phyloP scores from a whole-genome alignment of 2,888 invertebrate species.

The Drosophila ochracea region DNA sequence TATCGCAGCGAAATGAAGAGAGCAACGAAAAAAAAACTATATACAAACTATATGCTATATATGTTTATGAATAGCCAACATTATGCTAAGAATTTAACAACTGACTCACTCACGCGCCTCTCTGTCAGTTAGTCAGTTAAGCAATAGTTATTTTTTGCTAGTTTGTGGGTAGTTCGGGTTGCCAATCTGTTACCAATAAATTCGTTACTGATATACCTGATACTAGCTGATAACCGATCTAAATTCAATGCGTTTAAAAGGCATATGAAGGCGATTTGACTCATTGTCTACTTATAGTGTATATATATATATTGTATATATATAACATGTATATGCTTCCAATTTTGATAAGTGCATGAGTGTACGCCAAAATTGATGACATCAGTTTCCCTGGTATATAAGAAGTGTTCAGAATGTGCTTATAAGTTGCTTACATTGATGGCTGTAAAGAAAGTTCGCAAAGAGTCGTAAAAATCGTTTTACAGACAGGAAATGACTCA shows the following conservation, averaged over 20 bases:
- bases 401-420: slow-evolving; percentile 1
- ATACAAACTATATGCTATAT: slow-evolving; percentile 1
- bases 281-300: slow-evolving; percentile 51
- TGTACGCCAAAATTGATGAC: slow-evolving; percentile 49
- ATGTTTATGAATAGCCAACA: not conserved
- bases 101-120: slow-evolving; percentile 59
- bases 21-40: slow-evolving; percentile 1
- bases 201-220: slow-evolving; percentile 49
- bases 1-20: slow-evolving; percentile 50
- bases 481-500: slow-evolving; percentile 50
- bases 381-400: slow-evolving; percentile 42
- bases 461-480: slow-evolving; percentile 26
- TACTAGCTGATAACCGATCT: slow-evolving; percentile 62
- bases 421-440: slow-evolving; percentile 20
- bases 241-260: slow-evolving; percentile 37
- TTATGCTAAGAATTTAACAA: slow-evolving; percentile 16
- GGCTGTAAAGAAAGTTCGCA: slow-evolving; percentile 5
- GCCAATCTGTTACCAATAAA: slow-evolving; percentile 45
- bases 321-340: slow-evolving; percentile 10
- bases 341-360: slow-evolving; percentile 48
- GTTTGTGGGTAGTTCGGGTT: slow-evolving; percentile 8
- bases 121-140: slow-evolving; percentile 10
- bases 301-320: slow-evolving; percentile 32
- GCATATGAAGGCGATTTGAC: slow-evolving; percentile 52
- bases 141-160: slow-evolving; percentile 25